These are phyloP conservation scores for Iselma pallidipennis DNA, from an alignment of 2,888 invertebrate genomes.

Conservation along the genomic window DNA sequence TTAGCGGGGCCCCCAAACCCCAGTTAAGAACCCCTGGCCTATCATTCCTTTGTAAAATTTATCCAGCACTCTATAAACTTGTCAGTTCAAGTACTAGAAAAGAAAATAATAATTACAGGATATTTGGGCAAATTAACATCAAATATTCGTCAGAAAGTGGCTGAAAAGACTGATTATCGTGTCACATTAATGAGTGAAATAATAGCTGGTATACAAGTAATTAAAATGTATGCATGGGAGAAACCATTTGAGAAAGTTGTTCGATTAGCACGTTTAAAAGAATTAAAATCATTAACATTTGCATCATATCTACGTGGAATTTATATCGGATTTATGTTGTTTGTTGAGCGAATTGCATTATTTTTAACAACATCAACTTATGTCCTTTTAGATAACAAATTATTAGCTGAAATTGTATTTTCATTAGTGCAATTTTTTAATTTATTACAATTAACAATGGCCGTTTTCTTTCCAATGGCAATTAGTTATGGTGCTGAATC, in stretches of 20 bases:
- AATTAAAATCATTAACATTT: conserved; percentile 66
- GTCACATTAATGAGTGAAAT: conserved; percentile 74
- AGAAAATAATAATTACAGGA: conserved; percentile 26
- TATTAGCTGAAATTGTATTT: conserved; percentile 55
- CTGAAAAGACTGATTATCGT: conserved; percentile 63
- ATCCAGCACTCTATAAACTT: no score
- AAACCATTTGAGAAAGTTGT: conserved; percentile 67
- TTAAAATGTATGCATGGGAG: conserved; percentile 80
- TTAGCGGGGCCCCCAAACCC: no score
- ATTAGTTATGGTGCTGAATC: conserved; percentile 64
- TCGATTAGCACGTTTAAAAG: conserved; percentile 64
- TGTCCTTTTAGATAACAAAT: conserved; percentile 65
- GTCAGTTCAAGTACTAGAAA: no score
- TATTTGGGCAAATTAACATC: conserved; percentile 49
- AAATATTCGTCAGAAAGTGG: conserved; percentile 53
- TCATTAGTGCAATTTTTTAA: conserved; percentile 59
- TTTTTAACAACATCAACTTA: conserved; percentile 79
- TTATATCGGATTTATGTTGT: conserved; percentile 68
- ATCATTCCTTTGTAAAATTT: no score
- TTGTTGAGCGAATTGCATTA: conserved; percentile 81
- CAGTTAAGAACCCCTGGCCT: no score
- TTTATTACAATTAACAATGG: conserved; percentile 59
- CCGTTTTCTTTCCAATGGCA: conserved; percentile 64
- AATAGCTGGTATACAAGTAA: conserved; percentile 69
- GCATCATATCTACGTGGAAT: conserved; percentile 70